Evolutionary conservation across 1,140 invertebrate genomes (phyloP).

Genomic region (Apis florea): DNA sequence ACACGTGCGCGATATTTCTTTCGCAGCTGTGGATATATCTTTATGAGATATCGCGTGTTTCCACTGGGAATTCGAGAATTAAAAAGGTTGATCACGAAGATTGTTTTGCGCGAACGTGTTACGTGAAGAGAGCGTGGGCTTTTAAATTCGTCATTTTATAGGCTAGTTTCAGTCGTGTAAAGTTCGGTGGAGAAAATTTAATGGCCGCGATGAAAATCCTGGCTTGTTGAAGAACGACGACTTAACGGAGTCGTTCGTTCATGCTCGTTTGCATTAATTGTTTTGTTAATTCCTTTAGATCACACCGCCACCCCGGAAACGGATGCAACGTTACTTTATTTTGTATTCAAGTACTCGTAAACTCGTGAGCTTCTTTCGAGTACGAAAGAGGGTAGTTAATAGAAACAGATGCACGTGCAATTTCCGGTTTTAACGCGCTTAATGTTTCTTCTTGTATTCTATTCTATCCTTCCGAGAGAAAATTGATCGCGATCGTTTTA

Average conservation of each 20-base stretch:
- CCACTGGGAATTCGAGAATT: too few species aligned
- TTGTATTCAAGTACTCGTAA: neutral
- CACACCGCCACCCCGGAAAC: neutral
- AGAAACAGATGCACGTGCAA: conserved; percentile 4
- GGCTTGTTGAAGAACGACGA: neutral
- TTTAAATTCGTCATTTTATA: neutral
- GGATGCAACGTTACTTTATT: neutral
- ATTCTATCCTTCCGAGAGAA: too few species aligned
- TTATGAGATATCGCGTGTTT: too few species aligned
- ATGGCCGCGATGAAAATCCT: neutral
- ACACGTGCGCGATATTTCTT: too few species aligned
- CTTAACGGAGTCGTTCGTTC: neutral
- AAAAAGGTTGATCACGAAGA: too few species aligned
- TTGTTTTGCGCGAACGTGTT: too few species aligned
- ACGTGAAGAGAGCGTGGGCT: too few species aligned
- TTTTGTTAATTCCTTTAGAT: conserved; percentile 28
- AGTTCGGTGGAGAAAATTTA: too few species aligned
- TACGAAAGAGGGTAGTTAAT: neutral
- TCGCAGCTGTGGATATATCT: too few species aligned
- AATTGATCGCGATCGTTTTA: too few species aligned
- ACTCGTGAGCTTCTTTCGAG: neutral
- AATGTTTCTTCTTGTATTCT: too few species aligned
- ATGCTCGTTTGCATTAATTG: conserved; percentile 28
- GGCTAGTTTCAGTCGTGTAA: neutral
- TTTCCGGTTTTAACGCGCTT: neutral